Base-by-base conservation (phyloP, 2,888 invertebrate species). In the Synergus japonicus region DNA sequence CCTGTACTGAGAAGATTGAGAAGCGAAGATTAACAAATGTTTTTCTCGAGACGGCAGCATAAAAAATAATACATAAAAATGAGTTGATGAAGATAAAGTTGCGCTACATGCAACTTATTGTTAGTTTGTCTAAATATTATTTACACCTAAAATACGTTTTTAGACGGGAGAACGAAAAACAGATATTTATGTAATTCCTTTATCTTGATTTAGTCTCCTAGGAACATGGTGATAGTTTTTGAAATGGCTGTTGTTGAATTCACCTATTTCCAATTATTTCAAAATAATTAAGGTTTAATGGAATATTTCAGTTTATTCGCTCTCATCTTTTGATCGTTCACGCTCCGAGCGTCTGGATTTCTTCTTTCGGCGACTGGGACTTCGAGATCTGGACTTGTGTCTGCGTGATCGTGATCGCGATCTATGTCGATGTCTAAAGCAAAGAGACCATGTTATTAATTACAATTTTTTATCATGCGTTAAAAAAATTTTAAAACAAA, bases 311-410 rank as follows among this genome's bases (percentile, higher is more conserved):
- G 18, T 18, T 92, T 93, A 95, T 93, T 95, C 95, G 73, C 95
- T 95, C 60, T 96, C 96, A 82, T 96, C 96, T 83, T 95, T 95
- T 67, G 92, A 92, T 49, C 92, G 89, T 84, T 92, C 92, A 18
- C 92, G 88, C 78, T 95, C 95, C 85, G 96, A 95, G 60, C 96
- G 95, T 88, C 97, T 95, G 18, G 94, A 93, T 90, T 94, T 94
- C 93, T 95, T 96, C 92, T 95, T 95, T 77, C 95, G 93, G 82
- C 95, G 94, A 81, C 95, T 94, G 66, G 96, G 96, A 87, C 96
- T 96, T 49, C 95, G 94, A 5, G 96, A 96, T 67, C 96, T 93
- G 1, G 96, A 96, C 89, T 96, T 95, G 91, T 96, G 96, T 79
- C 96, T 93, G 4, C 94, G 93, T 58, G 93, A 92, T 78, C 93